Conservation (phyloP, 2,888 invertebrate genomes). For the Tetheella fluctuosa region DNA sequence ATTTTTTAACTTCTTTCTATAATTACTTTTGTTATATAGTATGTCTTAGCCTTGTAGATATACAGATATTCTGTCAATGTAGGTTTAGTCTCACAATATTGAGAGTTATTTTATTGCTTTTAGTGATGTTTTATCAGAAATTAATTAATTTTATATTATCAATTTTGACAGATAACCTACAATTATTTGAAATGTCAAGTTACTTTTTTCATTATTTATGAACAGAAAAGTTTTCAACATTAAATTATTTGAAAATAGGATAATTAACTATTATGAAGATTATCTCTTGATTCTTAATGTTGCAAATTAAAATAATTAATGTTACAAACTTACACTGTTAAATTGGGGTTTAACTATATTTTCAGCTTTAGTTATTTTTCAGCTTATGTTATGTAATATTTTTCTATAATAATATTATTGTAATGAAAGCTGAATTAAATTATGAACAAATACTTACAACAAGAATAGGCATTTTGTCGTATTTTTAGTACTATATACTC, state of each 20-base stretch:
- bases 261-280: no score
- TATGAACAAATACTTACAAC: no score
- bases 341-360: background rate
- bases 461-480: no score
- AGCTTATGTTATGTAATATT: background rate
- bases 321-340: background rate
- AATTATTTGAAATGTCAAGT: conserved; percentile 48
- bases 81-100: conserved; percentile 31
- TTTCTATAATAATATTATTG: background rate
- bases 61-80: conserved; percentile 10
- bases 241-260: conserved; percentile 10
- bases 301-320: background rate
- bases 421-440: no score
- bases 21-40: conserved; percentile 28
- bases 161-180: conserved; percentile 68
- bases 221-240: conserved; percentile 18
- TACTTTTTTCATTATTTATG: conserved; percentile 26
- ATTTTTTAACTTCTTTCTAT: conserved; percentile 30
- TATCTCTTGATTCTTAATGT: background rate
- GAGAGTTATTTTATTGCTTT: conserved; percentile 17
- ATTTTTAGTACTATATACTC: no score
- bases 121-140: conserved; percentile 19
- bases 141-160: conserved; percentile 23
- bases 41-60: conserved; percentile 49
- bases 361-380: background rate